Evolutionary conservation across 2,888 invertebrate species (phyloP), one percentile per base, ranked within the genome.

Genomic region (Scaeva pyrastri): DNA sequence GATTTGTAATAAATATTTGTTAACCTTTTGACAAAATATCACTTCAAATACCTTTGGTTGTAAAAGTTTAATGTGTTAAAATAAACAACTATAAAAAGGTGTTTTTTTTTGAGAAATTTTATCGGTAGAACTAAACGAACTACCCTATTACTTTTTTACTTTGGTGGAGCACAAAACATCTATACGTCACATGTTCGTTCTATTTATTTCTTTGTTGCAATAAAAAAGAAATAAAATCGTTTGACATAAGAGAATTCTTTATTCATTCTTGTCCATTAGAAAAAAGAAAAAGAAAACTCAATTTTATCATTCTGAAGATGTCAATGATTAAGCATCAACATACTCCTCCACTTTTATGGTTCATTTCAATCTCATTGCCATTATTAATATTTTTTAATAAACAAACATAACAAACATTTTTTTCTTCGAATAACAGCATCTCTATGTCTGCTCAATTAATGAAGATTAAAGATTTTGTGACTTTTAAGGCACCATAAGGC

Each of bases 291-390:
- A 23, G 14, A 7, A 26, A 52, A 7, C 1, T 1, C 7, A 14
- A 5, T 8, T 50, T 21, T 16, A 31, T 36, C 16, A 16, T 16
- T 16, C 0, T 6, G 26, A 41, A 55, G 21, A 21, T 56, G 58
- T 73, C 68, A 55, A 62, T 77, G 72, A 60, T 45, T 11, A 39
- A 39, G 41, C 48, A 83, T 78, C 55, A 83, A 55, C 58, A 55
- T 72, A 55, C 75, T 76, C 64, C 66, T 84, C 72, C 39, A 58
- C 50, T 84, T 79, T 45, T 55, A 76, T 66, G 58, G 75, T 56
- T 75, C 71, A 79, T 71, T 58, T 79, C 45, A 79, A 56, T 31
- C 5, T 31, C 6, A 6, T 21, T 26, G 71, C 64, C 26, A 50
- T 64, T 43, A 76, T 60, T 71, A 72, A 75, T 39, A 14, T 58